A percentile compares a stretch with the other conserved stretches of the same genome.
Evolutionary conservation across 2,888 invertebrate species (phyloP).

Genomic region (Coecobrya sp.): DNA sequence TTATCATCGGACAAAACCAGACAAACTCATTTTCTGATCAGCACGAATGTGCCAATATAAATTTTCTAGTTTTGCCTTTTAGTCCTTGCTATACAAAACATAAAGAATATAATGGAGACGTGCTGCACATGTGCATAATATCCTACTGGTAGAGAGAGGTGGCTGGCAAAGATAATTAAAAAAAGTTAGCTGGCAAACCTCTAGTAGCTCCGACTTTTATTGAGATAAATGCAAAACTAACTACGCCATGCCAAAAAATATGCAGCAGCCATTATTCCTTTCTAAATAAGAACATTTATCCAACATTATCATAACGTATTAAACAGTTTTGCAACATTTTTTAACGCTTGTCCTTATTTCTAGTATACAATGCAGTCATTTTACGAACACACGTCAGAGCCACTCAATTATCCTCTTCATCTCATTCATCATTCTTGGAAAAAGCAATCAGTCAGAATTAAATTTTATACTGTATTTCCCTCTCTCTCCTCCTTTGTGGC

Average conservation of each 20-base stretch:
- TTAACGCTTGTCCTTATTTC: background rate
- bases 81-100: background rate
- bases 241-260: conserved; percentile 11
- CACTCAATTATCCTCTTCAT: conserved; percentile 32
- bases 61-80: background rate
- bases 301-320: background rate
- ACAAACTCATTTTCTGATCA: background rate
- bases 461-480: conserved; percentile 32
- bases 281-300: background rate
- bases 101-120: background rate
- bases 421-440: conserved; percentile 65
- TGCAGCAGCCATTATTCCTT: conserved; percentile 4
- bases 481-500: conserved; percentile 9
- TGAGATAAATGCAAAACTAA: conserved; percentile 52
- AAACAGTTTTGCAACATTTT: conserved; percentile 47
- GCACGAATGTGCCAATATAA: conserved; percentile 23
- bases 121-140: background rate
- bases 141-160: background rate
- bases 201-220: conserved; percentile 41
- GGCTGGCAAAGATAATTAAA: conserved; percentile 38
- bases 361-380: background rate
- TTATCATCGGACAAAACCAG: background rate
- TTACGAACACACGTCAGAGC: conserved; percentile 43
- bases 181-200: conserved; percentile 14
- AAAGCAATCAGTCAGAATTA: conserved; percentile 69